Conservation (phyloP, 2,797 vertebrate genomes). For the Epinephelus malabaricus region DNA sequence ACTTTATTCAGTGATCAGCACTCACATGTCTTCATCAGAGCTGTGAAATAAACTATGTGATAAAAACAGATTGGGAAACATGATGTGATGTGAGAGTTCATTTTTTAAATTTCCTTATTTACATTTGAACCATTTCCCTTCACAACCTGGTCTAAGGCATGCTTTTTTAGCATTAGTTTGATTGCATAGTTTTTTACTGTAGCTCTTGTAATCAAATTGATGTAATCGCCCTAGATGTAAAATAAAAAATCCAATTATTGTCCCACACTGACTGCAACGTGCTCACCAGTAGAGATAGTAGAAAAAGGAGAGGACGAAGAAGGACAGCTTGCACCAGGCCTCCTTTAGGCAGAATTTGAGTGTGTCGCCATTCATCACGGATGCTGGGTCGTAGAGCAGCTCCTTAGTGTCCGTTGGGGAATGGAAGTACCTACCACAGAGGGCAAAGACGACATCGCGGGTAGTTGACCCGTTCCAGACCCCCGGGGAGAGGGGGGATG, state of each 20-base stretch:
- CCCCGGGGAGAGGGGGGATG: not conserved
- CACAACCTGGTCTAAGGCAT: not conserved
- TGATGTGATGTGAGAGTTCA: not conserved
- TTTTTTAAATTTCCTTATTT: not conserved
- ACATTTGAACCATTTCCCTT: not conserved
- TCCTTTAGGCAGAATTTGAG: slow-evolving; percentile 98
- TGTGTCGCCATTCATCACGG: slow-evolving; percentile 96
- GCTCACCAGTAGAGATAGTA: slow-evolving; percentile 99
- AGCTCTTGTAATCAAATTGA: slow-evolving; percentile 47
- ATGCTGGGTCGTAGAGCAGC: slow-evolving; percentile 94
- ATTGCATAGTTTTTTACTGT: not conserved
- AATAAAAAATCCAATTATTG: slow-evolving; percentile 36
- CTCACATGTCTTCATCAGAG: slow-evolving; percentile 31
- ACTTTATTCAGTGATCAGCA: slow-evolving; percentile 80
- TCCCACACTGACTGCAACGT: not conserved
- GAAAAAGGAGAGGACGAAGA: slow-evolving; percentile 99
- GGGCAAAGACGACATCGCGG: slow-evolving; percentile 80
- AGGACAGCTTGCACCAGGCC: slow-evolving; percentile 99
- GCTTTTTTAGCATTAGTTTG: slow-evolving; percentile 4
- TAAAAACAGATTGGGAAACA: not conserved
- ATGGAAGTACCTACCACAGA: slow-evolving; percentile 94
- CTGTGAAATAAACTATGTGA: slow-evolving; percentile 12
- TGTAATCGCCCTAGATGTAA: slow-evolving; percentile 50
- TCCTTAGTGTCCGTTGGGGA: slow-evolving; percentile 97
- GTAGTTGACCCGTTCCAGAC: slow-evolving; percentile 83